Conservation (phyloP, 2,113 vertebrate species). For the Grus americana region DNA sequence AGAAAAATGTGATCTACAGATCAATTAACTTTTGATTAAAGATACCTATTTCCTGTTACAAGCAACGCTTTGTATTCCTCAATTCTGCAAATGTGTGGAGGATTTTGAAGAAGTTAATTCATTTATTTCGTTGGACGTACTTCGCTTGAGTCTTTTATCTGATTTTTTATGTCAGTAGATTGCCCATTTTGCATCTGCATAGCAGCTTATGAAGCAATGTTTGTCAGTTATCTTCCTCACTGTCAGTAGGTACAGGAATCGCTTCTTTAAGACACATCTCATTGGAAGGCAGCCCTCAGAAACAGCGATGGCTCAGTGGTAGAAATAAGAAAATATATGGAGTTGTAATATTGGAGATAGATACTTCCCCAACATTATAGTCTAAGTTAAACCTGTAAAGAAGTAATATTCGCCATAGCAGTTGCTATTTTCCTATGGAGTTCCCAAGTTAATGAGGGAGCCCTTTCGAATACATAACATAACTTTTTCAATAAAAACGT, state of each 20-base stretch:
- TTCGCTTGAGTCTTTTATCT: not conserved
- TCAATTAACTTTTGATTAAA: slow-evolving; percentile 39
- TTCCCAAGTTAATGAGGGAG: not conserved
- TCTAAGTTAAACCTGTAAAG: not conserved
- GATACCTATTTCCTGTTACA: not conserved
- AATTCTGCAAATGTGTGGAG: not conserved
- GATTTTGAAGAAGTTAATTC: not conserved
- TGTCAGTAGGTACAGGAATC: not conserved
- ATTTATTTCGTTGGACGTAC: not conserved
- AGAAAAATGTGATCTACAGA: not conserved
- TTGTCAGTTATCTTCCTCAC: not conserved
- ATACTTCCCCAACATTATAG: not conserved
- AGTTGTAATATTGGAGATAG: not conserved
- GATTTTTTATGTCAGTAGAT: not conserved
- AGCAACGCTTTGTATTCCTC: not conserved
- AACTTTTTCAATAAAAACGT: not conserved
- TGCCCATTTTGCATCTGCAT: not conserved
- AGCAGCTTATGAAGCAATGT: not conserved
- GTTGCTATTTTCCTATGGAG: not conserved
- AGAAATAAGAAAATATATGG: not conserved
- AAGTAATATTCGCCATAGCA: not conserved
- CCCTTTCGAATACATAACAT: not conserved
- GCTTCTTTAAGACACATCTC: not conserved
- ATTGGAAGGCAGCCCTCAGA: not conserved
- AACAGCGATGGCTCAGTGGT: not conserved